These are phyloP conservation scores for Parelbella ahira DNA, from an alignment of 2,888 invertebrate genomes.

Conservation along the genomic window DNA sequence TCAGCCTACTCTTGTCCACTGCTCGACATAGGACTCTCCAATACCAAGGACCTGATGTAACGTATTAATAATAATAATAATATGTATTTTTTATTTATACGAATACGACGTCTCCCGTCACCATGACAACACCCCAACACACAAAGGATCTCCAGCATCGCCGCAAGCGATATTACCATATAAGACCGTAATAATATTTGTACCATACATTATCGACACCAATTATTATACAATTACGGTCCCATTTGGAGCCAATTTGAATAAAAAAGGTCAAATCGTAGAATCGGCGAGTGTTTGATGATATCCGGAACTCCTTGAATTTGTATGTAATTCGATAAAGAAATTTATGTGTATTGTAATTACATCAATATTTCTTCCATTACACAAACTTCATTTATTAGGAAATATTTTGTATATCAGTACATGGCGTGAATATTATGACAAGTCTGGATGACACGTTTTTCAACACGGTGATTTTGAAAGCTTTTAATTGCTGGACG, in stretches of 20 bases:
- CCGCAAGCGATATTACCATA: slow-evolving; percentile 8
- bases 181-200: not conserved
- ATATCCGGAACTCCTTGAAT: slow-evolving; percentile 3
- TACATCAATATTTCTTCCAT: too few species aligned
- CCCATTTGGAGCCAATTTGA: slow-evolving; percentile 16
- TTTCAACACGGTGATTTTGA: too few species aligned
- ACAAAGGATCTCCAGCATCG: not conserved
- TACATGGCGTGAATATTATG: too few species aligned
- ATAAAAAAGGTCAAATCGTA: slow-evolving; percentile 10
- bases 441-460: too few species aligned
- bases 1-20: too few species aligned
- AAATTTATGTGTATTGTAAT: not conserved
- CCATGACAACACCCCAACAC: not conserved
- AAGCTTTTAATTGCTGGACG: too few species aligned
- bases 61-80: not conserved
- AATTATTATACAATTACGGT: slow-evolving; percentile 33
- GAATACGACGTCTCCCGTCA: too few species aligned
- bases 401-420: not conserved
- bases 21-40: too few species aligned
- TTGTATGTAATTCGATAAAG: not conserved
- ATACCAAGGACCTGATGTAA: too few species aligned
- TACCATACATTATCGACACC: slow-evolving; percentile 19
- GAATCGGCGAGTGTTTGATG: slow-evolving; percentile 10
- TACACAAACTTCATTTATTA: slow-evolving; percentile 2
- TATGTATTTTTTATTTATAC: not conserved